Conservation (phyloP, 2,797 vertebrate species). For the Galaxias olidus region DNA sequence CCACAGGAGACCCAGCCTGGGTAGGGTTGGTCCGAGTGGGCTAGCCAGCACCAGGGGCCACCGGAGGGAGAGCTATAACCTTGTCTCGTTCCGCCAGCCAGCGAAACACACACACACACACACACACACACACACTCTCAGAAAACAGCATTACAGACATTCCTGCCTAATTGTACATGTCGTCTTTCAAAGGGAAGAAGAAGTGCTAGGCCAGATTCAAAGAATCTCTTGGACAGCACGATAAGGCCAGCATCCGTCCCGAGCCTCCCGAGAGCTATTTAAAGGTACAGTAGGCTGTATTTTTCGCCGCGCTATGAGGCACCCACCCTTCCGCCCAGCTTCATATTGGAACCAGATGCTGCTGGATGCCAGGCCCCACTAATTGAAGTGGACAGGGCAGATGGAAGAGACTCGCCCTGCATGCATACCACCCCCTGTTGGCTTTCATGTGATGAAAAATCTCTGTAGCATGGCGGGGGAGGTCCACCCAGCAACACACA, state of each 20-base stretch:
- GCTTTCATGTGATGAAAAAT: conserved; percentile 79
- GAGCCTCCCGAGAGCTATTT: conserved; percentile 82
- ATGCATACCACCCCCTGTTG: conserved; percentile 82
- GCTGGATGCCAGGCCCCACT: conserved; percentile 80
- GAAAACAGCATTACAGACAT: conserved; percentile 75
- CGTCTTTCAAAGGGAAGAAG: conserved; percentile 74
- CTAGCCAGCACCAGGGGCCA: conserved; percentile 48
- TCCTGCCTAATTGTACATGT: conserved; percentile 83
- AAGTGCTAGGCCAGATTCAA: conserved; percentile 77
- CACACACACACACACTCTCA: conserved; percentile 42
- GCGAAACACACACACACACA: conserved; percentile 13
- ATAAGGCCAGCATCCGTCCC: conserved; percentile 78
- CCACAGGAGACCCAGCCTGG: conserved; percentile 48
- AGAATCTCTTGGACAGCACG: conserved; percentile 75
- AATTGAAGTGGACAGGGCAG: conserved; percentile 84
- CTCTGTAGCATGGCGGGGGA: conserved; percentile 69
- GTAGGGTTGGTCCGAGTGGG: conserved; percentile 52
- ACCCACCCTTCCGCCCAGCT: conserved; percentile 84
- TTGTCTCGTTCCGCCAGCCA: not conserved
- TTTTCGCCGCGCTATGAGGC: conserved; percentile 81
- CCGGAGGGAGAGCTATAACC: not conserved
- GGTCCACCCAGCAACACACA: conserved; percentile 47
- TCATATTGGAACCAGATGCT: conserved; percentile 87
- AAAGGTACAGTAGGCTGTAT: conserved; percentile 86
- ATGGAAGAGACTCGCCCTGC: conserved; percentile 78